Conservation (phyloP, 2,888 invertebrate species). For the Lamproptera curius region DNA sequence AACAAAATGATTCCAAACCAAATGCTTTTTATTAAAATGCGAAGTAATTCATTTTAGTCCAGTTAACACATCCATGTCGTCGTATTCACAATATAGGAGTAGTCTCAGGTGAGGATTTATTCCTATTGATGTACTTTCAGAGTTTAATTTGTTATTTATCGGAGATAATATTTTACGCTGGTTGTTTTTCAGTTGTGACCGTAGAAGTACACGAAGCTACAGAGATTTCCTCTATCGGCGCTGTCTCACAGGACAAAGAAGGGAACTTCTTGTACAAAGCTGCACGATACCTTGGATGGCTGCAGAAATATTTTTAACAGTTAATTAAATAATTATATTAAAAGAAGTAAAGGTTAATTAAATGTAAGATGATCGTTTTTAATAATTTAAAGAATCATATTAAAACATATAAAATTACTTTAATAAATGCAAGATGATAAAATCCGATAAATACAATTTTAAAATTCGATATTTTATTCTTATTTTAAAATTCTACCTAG, state of each 20-base stretch:
- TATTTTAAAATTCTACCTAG: no score
- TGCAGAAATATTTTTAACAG: not conserved
- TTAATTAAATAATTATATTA: not conserved
- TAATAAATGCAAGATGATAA: no score
- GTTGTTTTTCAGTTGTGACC: conserved; percentile 13
- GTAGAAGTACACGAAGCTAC: conserved; percentile 9
- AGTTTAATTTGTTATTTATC: no score
- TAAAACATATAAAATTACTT: no score
- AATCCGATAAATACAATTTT: no score
- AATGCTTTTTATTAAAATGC: no score
- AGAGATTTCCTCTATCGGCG: conserved; percentile 8
- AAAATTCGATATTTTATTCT: no score
- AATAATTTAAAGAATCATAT: no score
- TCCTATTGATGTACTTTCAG: not conserved
- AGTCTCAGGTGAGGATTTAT: not conserved
- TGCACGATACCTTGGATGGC: conserved; percentile 18
- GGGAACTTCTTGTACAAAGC: conserved; percentile 20
- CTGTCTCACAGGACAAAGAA: conserved; percentile 6
- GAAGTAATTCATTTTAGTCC: no score
- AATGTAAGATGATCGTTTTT: no score
- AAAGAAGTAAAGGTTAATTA: no score
- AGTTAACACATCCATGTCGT: not conserved
- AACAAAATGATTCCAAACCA: no score
- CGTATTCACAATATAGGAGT: not conserved
- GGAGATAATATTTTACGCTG: conserved; percentile 1